Evolutionary conservation across 2,797 vertebrate genomes (phyloP), one percentile per base, ranked within the genome.

Genomic region (Merluccius polli): DNA sequence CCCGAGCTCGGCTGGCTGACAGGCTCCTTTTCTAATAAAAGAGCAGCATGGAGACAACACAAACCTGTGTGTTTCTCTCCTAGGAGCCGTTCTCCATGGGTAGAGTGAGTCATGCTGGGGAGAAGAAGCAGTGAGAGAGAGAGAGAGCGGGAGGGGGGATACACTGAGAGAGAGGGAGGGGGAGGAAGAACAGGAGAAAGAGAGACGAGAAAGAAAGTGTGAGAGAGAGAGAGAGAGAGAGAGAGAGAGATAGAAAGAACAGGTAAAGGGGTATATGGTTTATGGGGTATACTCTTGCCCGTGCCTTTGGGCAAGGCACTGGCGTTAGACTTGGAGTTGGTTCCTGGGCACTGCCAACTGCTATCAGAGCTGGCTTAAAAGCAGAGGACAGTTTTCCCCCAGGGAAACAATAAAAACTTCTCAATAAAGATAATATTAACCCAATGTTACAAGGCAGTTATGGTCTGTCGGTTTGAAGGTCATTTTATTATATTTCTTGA

Each of bases 11-110:
- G 78, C 35, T 77, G 81, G 73, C 83, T 79, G 86, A 88, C 83
- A n/a, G n/a, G 88, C 88, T 71, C 87, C 88, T 71, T 86, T 81
- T 44, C 75, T 90, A 89, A 92, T 91, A 89, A 90, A 81, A 92
- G 90, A 82, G 83, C 81, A 71, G 65, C 71, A 79, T 44, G 44
- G 79, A 83, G 69, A 59, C 81, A 85, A 35, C 33, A 35, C 33
- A 3, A 35, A 35, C 33, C 33, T 35, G 33, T 3, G 33, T 35
- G 33, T 8, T 35, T 35, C 33, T 35, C 33, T 35, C 33, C 33
- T 3, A 3, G 8, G 33, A 80, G 70, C 78, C 87, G 85, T 80
- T 76, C 77, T 83, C 81, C 73, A 75, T 77, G 84, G 85, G 88
- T 90, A 85, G 87, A n/a, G n/a, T n/a, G n/a, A 87, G 89, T 87